Conservation (phyloP, 1,140 invertebrate genomes). For the Diplogasteroides magnus region DNA sequence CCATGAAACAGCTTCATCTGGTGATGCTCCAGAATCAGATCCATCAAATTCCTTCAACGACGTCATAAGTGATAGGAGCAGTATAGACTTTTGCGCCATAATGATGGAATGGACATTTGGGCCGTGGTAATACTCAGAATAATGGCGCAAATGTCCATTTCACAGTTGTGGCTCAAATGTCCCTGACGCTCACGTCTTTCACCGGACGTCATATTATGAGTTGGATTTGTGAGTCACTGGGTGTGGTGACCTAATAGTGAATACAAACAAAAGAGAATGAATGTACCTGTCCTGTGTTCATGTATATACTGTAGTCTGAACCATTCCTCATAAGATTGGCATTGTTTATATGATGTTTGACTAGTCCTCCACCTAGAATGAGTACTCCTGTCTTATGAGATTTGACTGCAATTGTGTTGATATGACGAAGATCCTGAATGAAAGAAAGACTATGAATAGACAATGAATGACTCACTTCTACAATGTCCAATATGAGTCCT, state of each 20-base stretch:
- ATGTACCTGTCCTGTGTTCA: conserved; percentile 78
- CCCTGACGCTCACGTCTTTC: too few relatives aligned
- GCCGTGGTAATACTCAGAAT: neutral
- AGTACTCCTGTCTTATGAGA: conserved; percentile 89
- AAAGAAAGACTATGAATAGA: neutral
- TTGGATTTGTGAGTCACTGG: too few relatives aligned
- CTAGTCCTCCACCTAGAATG: conserved; percentile 87
- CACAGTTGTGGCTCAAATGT: too few relatives aligned
- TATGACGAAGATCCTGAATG: conserved; percentile 70
- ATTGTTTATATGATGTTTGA: conserved; percentile 99
- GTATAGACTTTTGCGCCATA: too few relatives aligned
- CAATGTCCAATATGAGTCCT: conserved; percentile 85
- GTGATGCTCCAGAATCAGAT: conserved; percentile 90
- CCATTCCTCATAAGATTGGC: conserved; percentile 97
- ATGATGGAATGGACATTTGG: too few relatives aligned
- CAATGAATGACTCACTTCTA: conserved; percentile 72
- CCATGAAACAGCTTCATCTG: conserved; percentile 97
- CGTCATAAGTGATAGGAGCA: neutral
- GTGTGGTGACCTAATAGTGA: too few relatives aligned
- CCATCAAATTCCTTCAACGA: conserved; percentile 82
- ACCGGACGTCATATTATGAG: too few relatives aligned
- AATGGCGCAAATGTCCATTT: too few relatives aligned
- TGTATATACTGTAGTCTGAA: conserved; percentile 89
- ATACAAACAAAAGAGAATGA: neutral
- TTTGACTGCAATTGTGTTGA: conserved; percentile 92